Conservation (phyloP, 2,888 invertebrate species). For the Uloborus plumipes region DNA sequence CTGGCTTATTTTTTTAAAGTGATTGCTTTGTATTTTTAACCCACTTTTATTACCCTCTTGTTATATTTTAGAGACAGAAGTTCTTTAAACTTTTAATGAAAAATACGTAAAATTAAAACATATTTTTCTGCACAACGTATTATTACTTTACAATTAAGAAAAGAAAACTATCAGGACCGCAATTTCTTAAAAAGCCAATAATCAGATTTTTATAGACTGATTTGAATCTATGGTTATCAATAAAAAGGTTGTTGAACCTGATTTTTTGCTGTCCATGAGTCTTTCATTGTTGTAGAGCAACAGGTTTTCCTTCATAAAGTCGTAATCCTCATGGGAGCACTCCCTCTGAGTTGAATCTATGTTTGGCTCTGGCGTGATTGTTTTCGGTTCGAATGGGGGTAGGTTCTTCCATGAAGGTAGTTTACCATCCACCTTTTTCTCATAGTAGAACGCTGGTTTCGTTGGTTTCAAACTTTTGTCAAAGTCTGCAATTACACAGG, state of each 20-base stretch:
- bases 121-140: no score
- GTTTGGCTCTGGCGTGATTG: slow-evolving; percentile 22
- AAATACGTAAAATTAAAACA: no score
- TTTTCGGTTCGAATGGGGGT: slow-evolving; percentile 36
- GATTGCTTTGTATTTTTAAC: no score
- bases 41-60: no score
- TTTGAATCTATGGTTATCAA: no score
- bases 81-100: no score
- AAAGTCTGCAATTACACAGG: background rate
- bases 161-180: no score
- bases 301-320: slow-evolving; percentile 66
- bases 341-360: slow-evolving; percentile 58
- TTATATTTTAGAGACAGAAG: no score
- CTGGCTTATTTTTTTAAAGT: no score
- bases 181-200: no score
- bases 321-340: slow-evolving; percentile 67
- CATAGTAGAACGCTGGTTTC: slow-evolving; percentile 18
- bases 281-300: slow-evolving; percentile 77
- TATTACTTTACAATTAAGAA: no score
- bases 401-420: slow-evolving; percentile 44
- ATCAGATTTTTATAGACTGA: no score
- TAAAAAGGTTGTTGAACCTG: slow-evolving; percentile 45
- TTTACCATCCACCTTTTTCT: slow-evolving; percentile 10
- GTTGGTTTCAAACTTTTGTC: slow-evolving; percentile 29
- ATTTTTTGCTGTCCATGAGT: slow-evolving; percentile 72